Evolutionary conservation across 1,140 invertebrate species (phyloP), one percentile per base, ranked within the genome.

Genomic region (Ditylenchus dipsaci): DNA sequence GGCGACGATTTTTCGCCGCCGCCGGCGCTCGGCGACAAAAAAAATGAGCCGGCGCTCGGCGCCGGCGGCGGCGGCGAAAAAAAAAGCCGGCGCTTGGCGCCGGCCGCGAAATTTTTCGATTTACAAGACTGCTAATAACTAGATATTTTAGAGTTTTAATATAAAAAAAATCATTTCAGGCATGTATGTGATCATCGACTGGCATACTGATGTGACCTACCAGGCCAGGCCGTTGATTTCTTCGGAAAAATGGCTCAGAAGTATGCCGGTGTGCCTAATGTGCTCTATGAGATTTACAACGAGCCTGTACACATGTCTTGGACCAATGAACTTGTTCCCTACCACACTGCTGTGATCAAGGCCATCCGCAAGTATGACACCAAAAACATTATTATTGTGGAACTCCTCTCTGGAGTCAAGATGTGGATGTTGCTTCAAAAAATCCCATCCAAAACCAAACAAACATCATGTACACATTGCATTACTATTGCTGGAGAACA

Each of bases 181-280:
- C 43, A 66, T 68, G 21, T 68, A 68, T 42, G 67, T 68, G 30
- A 49, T 68, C 17, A 49, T 68, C 38, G 45, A 65, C n/a, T 68
- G 56, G 56, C 67, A 68, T 27, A 53, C 59, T 30, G 30, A 57
- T 56, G 61, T 27, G 29, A 60, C 30, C 17, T 68, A 67, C 23
- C 15, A 15, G 58, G 13, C 8, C n/a, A 68, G 21, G 67, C 67
- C 30, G 19, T 27, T 19, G 21, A 67, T 11, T 68, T 65, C 29
- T 68, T 68, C 58, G 19, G 23, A 29, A 27, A 53, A 26, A 65
- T 68, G 23, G 38, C 38, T 19, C 30, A 5, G 1, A 7, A 30
- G 30, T 68, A 63, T 38, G 58, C 19, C n/a, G 61, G 61, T 13
- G 60, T 26, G 27, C 47, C 19, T 17, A 68, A 68, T 57, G 45